Percentiles rank a stretch among this genome's conserved stretches.
These are phyloP conservation scores for Ptychoptera contaminata DNA, from an alignment of 2,888 invertebrate species.

Conservation along the genomic window DNA sequence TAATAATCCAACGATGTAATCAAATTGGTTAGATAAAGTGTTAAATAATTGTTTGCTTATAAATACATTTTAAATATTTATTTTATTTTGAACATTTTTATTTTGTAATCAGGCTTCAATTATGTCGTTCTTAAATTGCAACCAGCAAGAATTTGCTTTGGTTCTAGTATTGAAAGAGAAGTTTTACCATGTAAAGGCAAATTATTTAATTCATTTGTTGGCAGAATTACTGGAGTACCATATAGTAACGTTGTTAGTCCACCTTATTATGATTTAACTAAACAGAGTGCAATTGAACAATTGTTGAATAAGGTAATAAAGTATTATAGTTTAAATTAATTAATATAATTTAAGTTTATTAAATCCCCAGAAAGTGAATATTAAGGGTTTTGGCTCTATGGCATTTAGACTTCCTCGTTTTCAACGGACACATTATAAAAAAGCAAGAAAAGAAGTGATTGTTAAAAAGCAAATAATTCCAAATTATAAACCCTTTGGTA, in stretches of 20 bases:
- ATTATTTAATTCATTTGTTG: not conserved
- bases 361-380: no score
- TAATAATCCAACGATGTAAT: constrained; percentile 16
- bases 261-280: not conserved
- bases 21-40: constrained; percentile 13
- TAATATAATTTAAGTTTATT: no score
- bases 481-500: constrained; percentile 17
- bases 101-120: constrained; percentile 32
- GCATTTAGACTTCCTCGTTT: no score
- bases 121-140: constrained; percentile 37
- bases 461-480: constrained; percentile 8
- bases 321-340: no score
- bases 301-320: no score
- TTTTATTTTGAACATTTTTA: not conserved
- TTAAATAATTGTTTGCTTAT: not conserved
- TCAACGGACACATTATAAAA: no score
- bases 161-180: constrained; percentile 32
- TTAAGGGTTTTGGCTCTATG: no score
- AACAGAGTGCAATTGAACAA: no score
- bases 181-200: constrained; percentile 30
- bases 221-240: constrained; percentile 10
- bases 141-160: constrained; percentile 35
- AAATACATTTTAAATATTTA: not conserved
- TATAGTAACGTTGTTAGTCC: constrained; percentile 17
- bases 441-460: no score